Conservation (phyloP, 2,888 invertebrate genomes). For the Anoplius nigerrimus region DNA sequence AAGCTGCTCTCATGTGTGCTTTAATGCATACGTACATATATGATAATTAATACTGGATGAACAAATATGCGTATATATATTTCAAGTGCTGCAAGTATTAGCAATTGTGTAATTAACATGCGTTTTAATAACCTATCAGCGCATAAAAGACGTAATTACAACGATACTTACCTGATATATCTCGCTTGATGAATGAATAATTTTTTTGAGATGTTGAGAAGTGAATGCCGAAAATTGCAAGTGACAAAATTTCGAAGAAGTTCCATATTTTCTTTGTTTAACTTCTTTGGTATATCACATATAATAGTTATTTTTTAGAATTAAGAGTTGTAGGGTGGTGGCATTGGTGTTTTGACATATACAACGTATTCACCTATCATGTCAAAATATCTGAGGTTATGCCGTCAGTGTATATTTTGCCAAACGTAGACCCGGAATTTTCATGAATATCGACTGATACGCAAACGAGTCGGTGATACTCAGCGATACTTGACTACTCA, state of each 20-base stretch:
- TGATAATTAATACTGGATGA: too few species aligned
- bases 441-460: neutral
- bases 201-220: constrained; percentile 62
- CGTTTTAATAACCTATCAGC: neutral
- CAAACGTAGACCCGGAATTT: neutral
- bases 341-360: constrained; percentile 41
- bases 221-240: constrained; percentile 50
- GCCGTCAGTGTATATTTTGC: neutral
- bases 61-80: neutral
- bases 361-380: constrained; percentile 28
- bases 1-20: too few species aligned
- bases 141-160: constrained; percentile 48
- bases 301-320: constrained; percentile 23
- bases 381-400: constrained; percentile 35
- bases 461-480: too few species aligned
- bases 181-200: constrained; percentile 60
- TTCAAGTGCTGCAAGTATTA: neutral
- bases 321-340: constrained; percentile 20
- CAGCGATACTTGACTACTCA: too few species aligned
- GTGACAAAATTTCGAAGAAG: constrained; percentile 52
- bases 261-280: constrained; percentile 53
- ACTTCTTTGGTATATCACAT: constrained; percentile 2
- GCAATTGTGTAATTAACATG: neutral
- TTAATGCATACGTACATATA: too few species aligned
- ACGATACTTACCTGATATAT: constrained; percentile 65